Percentiles rank a stretch among this genome's conserved stretches.
These are phyloP conservation scores for Ceyx melanurus DNA, from an alignment of 2,113 vertebrate species.

Conservation along the genomic window DNA sequence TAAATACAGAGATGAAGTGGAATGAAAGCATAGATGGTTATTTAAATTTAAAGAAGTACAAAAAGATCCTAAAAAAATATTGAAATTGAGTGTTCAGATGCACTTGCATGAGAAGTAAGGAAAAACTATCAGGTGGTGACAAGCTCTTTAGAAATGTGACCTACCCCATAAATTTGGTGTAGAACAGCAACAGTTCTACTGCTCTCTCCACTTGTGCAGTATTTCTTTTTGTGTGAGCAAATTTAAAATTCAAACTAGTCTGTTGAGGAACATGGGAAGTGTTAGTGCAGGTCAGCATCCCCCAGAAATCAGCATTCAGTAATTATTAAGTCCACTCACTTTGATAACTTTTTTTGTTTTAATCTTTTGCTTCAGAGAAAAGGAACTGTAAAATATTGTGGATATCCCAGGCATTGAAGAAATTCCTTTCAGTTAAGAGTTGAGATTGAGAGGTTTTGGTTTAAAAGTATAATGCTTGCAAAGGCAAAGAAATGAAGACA, in stretches of 20 bases:
- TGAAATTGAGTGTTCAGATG: neutral
- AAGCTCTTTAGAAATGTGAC: neutral
- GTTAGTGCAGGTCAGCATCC: neutral
- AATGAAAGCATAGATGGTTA: neutral
- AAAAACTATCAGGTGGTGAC: neutral
- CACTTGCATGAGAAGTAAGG: neutral
- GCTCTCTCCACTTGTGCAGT: neutral
- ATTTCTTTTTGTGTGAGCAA: neutral
- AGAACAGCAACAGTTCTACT: neutral
- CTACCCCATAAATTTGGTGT: neutral
- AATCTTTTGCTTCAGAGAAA: neutral
- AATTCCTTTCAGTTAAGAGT: neutral
- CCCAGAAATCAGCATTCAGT: neutral
- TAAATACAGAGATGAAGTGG: neutral
- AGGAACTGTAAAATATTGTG: neutral
- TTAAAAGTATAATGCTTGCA: neutral
- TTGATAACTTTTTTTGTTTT: neutral
- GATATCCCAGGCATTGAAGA: neutral
- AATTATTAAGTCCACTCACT: neutral
- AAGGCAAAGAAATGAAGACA: neutral
- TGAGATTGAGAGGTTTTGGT: neutral
- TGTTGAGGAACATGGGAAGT: neutral
- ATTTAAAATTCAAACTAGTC: neutral
- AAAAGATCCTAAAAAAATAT: neutral
- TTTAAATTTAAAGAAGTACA: neutral